Base-by-base conservation (phyloP, 2,888 invertebrate genomes). In the Eupithecia centaureata region DNA sequence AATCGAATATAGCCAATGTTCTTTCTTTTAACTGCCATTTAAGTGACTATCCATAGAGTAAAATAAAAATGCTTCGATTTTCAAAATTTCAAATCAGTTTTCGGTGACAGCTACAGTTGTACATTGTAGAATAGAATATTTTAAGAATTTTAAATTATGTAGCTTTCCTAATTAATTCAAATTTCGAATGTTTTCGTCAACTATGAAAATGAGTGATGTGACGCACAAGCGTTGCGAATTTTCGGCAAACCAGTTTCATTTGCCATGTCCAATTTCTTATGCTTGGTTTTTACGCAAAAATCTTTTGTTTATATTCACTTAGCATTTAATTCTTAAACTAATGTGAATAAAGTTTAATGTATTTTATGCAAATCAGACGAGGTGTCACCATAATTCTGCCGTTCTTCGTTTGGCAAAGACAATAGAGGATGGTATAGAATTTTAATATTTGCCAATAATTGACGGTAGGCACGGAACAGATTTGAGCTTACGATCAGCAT, bases 391-490 rank as follows among this genome's bases (percentile, higher is more conserved):
- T 57, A 57, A 57, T 32, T 57, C 57, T 32, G 33, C 32, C 32
- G 63, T n/a, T n/a, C n/a, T n/a, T n/a, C n/a, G n/a, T 51, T 67
- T 67, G 60, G 67, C 63, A 57, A 51, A 61, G 57, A 64, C 68
- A 64, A 60, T 60, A 60, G 63, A 42, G 22, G 27, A 30, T 52
- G 52, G 61, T 18, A 25, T 62, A 62, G 65, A 65, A 69, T 69
- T 65, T 65, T n/a, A 69, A 63, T 63, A 65, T 69, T 68, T 56
- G 65, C 61, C 62, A 62, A 60, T 65, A 65, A 64, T 65, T 62
- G 58, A 32, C 32, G 47, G 54, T 62, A 65, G 63, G 59, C 61
- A 32, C 33, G 22, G 15, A 60, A 65, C 52, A 3, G 63, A 56
- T 54, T 38, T 47, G 18, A 32, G 59, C 15, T 27, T 47, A 62